Evolutionary conservation across 1,140 invertebrate genomes (phyloP), one percentile per base, ranked within the genome.

Genomic region (Drosophila sp.): DNA sequence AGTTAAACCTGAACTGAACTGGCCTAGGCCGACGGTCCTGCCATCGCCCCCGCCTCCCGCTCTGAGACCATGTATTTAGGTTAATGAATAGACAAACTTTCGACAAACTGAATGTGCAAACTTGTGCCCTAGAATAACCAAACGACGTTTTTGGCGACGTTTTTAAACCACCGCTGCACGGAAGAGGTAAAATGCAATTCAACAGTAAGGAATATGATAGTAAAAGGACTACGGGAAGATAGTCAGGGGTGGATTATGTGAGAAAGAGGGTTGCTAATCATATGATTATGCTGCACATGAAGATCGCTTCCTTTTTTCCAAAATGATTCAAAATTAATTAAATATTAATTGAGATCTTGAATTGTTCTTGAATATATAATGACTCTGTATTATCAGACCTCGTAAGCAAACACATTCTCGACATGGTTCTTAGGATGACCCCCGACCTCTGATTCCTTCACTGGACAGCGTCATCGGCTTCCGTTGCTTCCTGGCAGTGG

Each of bases 71-170:
- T 29, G 62, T 89, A 89, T 89, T 89, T 89, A 73, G 84, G 84
- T 89, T 89, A 89, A 89, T 89, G 84, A 89, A 89, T 89, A 84
- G 84, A 76, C 84, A 89, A 89, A 89, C 84, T 89, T 89, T 89
- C 74, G 73, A 84, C 80, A 90, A 81, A 74, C 80, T 84, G 85
- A 89, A 90, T 89, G 84, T 74, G 80, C 77, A 80, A 89, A 89
- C 76, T 82, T 70, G 78, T 67, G 33, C 47, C 62, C 44, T 32
- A 57, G 62, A 29, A 67, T 60, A 79, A 69, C 60, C 70, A 38
- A 63, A 66, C 38, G 54, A 63, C 11, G 66, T 56, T 38, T 65
- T 57, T 55, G 70, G 72, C 63, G 67, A 72, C 66, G 68, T 72
- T 72, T 79, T 76, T 70, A 65, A 79, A 68, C 44, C 35, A 64